phyloP scores from a whole-genome alignment of 2,888 invertebrate genomes.

The Amphipoea oculea region DNA sequence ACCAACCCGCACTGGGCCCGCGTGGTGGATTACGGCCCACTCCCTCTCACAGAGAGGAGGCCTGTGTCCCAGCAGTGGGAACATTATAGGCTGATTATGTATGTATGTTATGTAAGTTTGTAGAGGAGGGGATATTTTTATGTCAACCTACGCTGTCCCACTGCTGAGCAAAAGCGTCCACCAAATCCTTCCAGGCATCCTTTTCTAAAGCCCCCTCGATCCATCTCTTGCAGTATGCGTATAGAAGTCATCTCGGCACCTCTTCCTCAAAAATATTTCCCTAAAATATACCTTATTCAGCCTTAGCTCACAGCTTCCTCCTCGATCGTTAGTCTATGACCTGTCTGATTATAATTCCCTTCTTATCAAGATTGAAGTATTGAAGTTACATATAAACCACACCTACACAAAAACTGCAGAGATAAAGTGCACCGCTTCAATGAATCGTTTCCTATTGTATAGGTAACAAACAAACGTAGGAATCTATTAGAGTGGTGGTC shows the following conservation, averaged over 20 bases:
- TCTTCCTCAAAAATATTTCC: background rate
- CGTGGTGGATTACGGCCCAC: too few relatives aligned
- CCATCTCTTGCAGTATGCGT: too few relatives aligned
- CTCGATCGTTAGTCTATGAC: background rate
- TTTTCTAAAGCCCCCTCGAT: too few relatives aligned
- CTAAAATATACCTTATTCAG: background rate
- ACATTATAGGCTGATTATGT: too few relatives aligned
- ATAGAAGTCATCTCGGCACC: background rate
- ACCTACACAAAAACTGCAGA: constrained; percentile 15
- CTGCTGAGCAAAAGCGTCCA: background rate
- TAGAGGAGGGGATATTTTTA: background rate
- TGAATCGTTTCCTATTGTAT: constrained; percentile 47
- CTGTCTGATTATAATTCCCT: background rate
- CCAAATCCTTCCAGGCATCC: background rate
- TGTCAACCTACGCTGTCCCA: background rate
- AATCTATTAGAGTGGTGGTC: constrained; percentile 39
- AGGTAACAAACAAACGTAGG: constrained; percentile 38
- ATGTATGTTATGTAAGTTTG: too few relatives aligned
- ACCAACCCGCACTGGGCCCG: too few relatives aligned
- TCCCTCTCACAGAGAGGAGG: too few relatives aligned
- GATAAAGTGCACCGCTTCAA: constrained; percentile 15
- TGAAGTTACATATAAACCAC: background rate
- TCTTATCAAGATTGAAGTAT: constrained; percentile 1
- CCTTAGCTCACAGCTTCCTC: background rate
- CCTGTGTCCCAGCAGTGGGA: too few relatives aligned